These are phyloP conservation scores for Drosophila athabasca DNA, from an alignment of 1,140 invertebrate species.

Conservation along the genomic window DNA sequence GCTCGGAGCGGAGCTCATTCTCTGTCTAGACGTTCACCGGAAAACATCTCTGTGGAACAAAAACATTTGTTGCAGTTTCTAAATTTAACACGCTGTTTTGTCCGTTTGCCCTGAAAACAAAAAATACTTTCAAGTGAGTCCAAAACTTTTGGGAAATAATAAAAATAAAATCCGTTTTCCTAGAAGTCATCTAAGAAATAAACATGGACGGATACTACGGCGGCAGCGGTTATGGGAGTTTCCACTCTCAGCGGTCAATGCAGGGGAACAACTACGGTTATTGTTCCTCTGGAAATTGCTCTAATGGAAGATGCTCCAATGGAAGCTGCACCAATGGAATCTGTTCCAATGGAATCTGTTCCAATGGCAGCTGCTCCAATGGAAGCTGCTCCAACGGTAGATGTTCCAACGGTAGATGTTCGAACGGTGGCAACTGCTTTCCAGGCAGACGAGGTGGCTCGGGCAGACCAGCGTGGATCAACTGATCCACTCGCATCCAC, in stretches of 20 bases:
- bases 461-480: not conserved
- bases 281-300: not conserved
- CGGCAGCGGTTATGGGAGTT: constrained; percentile 2
- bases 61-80: constrained; percentile 12
- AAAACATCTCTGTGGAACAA: not conserved
- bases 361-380: too few relatives aligned
- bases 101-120: not conserved
- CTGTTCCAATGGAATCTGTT: too few relatives aligned
- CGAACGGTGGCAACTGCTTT: constrained; percentile 39
- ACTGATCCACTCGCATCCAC: too few relatives aligned
- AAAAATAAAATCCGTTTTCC: too few relatives aligned
- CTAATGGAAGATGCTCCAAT: too few relatives aligned
- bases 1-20: constrained; percentile 43
- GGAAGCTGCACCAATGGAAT: too few relatives aligned
- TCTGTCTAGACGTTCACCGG: constrained; percentile 8
- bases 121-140: constrained; percentile 1
- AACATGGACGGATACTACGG: constrained; percentile 44
- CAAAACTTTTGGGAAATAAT: too few relatives aligned
- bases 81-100: constrained; percentile 31
- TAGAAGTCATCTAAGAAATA: too few relatives aligned
- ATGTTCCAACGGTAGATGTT: constrained; percentile 43
- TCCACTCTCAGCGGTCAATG: constrained; percentile 2
- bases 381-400: not conserved
- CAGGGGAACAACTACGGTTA: not conserved
- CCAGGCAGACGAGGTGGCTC: constrained; percentile 29